Evolutionary conservation across 2,113 vertebrate genomes (phyloP).

Genomic region (Buteo buteo): DNA sequence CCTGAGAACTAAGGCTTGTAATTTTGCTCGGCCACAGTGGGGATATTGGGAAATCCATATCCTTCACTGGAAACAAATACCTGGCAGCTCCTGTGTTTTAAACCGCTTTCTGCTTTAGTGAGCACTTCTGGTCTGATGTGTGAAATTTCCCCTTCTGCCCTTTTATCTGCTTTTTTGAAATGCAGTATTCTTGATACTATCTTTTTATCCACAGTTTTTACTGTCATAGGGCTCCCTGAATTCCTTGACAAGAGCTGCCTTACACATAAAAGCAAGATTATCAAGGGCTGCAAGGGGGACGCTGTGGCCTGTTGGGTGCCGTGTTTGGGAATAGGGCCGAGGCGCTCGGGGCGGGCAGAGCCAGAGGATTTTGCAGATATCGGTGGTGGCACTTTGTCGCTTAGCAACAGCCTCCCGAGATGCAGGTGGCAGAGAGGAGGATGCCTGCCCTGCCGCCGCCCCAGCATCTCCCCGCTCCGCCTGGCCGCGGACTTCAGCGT

Average conservation of each 20-base stretch:
- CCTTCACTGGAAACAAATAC: not conserved
- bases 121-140: not conserved
- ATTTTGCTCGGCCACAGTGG: not conserved
- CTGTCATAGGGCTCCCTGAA: not conserved
- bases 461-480: not conserved
- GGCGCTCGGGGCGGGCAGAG: not conserved
- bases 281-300: not conserved
- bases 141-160: not conserved
- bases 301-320: not conserved
- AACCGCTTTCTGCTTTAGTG: not conserved
- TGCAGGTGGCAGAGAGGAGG: not conserved
- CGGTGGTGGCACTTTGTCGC: not conserved
- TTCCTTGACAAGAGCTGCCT: not conserved
- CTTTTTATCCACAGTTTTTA: not conserved
- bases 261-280: not conserved
- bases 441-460: not conserved
- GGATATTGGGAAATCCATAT: not conserved
- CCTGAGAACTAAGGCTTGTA: not conserved
- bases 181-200: not conserved
- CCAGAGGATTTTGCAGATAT: not conserved
- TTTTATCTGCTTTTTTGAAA: not conserved
- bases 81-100: not conserved
- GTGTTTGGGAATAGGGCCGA: not conserved
- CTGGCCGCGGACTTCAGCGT: fast-evolving
- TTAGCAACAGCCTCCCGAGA: not conserved